Base-by-base conservation (phyloP, 1,140 invertebrate species). In the Druon quercuslanigerum region DNA sequence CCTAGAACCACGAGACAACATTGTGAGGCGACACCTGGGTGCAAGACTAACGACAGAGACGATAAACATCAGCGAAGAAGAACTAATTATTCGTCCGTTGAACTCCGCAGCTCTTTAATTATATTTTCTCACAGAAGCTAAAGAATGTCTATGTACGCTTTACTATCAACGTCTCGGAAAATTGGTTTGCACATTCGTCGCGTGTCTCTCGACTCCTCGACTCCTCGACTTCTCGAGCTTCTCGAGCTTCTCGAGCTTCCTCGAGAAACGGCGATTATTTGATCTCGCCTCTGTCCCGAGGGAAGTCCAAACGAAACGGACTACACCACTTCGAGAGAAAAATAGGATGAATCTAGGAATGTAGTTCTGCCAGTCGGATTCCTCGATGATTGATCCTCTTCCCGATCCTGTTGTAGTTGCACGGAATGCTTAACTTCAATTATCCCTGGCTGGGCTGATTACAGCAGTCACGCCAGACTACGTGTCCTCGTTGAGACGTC, bases 381-480 rank as follows among this genome's bases (percentile, higher is more conserved):
- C 79, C 84, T 66, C 75, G 77, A 81, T 85, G 81, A 86, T 85
- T 83, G 79, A 84, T 84, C 80, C 75, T 74, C 76, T 73, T 71
- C 40, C 25, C 40, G 33, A 57, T 76, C 74, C 73, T 72, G 75
- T 66, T 75, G 72, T 70, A 51, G 60, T 77, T 54, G 77, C 76
- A 71, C 75, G 78, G 76, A 83, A 80, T 82, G 76, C 80, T 80
- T 82, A 83, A 82, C 79, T 82, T 74, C 50, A 83, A 83, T 84
- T 83, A 83, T 77, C 71, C 57, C 51, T 60, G 74, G 46, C 70
- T 51, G 79, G 1, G 7, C 8, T 79, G 74, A 83, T 84, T 84
- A 73, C 79, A 82, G 76, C 71, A 76, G 82, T 80, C 77, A 80
- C 80, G 73, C 75, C 76, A 83, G 81, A 79, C 74, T 70, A 75